Conservation (phyloP, 2,888 invertebrate genomes). For the Choreutis nemorana region DNA sequence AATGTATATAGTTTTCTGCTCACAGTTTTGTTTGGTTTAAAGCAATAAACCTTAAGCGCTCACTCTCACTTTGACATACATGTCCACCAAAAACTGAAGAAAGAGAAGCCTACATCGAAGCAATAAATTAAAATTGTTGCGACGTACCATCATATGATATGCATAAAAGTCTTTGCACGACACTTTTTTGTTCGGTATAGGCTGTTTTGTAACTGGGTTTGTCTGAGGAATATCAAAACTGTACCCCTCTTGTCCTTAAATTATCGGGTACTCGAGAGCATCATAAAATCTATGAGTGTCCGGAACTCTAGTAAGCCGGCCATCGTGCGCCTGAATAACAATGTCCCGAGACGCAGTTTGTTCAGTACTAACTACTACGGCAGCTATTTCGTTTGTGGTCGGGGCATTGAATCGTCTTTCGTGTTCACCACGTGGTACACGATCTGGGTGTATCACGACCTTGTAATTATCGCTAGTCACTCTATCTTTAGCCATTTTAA, state of each 20-base stretch:
- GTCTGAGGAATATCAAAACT: no score
- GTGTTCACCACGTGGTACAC: constrained; percentile 18
- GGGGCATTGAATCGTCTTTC: constrained; percentile 19
- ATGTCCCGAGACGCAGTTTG: constrained; percentile 17
- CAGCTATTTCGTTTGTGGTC: constrained; percentile 16
- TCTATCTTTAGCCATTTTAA: constrained; percentile 15
- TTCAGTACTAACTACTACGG: constrained; percentile 17
- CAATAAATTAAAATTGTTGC: constrained; percentile 13
- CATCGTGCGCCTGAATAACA: constrained; percentile 16
- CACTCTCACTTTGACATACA: constrained; percentile 15
- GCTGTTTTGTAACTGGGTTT: no score
- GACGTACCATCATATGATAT: constrained; percentile 16
- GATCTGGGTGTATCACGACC: constrained; percentile 19
- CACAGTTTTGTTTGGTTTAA: constrained; percentile 14
- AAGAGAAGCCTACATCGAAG: constrained; percentile 13
- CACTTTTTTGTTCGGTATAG: no score
- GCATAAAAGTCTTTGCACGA: constrained; percentile 15
- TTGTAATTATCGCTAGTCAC: constrained; percentile 15
- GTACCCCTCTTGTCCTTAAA: no score
- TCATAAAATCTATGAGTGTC: no score
- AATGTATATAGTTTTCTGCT: constrained; percentile 16
- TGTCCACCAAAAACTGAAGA: constrained; percentile 14
- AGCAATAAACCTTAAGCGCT: constrained; percentile 14
- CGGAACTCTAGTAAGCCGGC: constrained; percentile 14
- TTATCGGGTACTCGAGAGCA: constrained; percentile 1